These are phyloP conservation scores for Silvanus unidentatus DNA, from an alignment of 2,888 invertebrate species.

Conservation along the genomic window DNA sequence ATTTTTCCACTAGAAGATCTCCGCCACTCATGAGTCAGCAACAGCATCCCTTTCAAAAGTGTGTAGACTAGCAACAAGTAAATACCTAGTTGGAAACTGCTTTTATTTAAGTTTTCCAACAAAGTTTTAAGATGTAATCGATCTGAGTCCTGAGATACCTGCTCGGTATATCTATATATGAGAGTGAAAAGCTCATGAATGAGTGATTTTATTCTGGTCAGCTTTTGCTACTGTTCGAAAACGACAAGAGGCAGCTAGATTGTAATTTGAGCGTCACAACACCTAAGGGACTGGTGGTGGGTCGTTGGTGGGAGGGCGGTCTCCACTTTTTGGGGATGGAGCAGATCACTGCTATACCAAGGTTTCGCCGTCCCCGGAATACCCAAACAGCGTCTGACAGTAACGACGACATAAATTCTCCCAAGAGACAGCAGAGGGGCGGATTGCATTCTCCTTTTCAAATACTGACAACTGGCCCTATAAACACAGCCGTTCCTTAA, in stretches of 20 bases:
- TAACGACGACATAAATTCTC: conserved; percentile 48
- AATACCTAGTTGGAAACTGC: conserved; percentile 18
- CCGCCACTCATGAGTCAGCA: too few relatives aligned
- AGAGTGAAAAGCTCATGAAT: conserved; percentile 8
- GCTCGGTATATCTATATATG: too few relatives aligned
- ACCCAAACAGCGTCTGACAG: conserved; percentile 45
- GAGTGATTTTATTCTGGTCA: conserved; percentile 41
- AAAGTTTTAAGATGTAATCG: conserved; percentile 1
- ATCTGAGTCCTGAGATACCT: neutral
- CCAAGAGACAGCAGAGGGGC: conserved; percentile 33
- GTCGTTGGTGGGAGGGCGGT: too few relatives aligned
- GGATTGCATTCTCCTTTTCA: conserved; percentile 27
- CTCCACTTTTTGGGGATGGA: conserved; percentile 19
- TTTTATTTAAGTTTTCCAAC: conserved; percentile 4
- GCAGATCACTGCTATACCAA: conserved; percentile 25
- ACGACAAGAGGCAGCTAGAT: conserved; percentile 39
- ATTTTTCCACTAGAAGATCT: too few relatives aligned
- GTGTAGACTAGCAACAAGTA: conserved; percentile 17
- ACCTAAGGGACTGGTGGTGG: conserved; percentile 37
- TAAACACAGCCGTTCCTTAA: conserved; percentile 10
- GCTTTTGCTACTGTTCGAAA: conserved; percentile 33
- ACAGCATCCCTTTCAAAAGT: neutral
- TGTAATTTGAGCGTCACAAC: conserved; percentile 47
- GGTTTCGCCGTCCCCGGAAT: conserved; percentile 22
- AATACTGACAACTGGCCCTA: conserved; percentile 13